Evolutionary conservation across 1,140 invertebrate genomes (phyloP).

Genomic region (Drosophila melanica): DNA sequence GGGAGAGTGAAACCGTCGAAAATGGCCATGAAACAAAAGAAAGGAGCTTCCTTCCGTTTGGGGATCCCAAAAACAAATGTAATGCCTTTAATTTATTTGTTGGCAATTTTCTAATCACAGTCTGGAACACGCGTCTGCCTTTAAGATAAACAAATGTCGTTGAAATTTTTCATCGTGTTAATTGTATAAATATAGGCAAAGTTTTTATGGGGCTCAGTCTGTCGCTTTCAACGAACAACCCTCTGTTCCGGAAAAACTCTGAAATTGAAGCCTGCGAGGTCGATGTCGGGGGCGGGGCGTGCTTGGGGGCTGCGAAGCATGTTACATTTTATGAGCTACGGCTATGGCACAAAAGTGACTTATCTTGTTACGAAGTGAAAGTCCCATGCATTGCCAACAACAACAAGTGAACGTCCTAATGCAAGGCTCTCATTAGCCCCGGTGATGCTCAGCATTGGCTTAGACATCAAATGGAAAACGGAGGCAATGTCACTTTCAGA

Average conservation of each 20-base stretch:
- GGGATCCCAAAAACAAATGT: constrained; percentile 23
- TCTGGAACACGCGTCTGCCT: constrained; percentile 53
- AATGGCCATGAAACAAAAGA: constrained; percentile 36
- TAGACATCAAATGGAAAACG: constrained; percentile 22
- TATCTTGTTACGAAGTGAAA: constrained; percentile 64
- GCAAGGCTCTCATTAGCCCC: constrained; percentile 23
- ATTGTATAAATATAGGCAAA: constrained; percentile 80
- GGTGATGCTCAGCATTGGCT: constrained; percentile 9
- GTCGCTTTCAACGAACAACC: constrained; percentile 64
- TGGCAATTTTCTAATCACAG: constrained; percentile 76
- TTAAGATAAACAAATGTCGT: constrained; percentile 72
- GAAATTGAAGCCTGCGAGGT: constrained; percentile 56
- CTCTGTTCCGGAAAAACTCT: constrained; percentile 56
- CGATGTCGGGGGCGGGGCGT: not conserved
- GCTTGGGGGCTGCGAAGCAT: constrained; percentile 26
- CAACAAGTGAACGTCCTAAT: constrained; percentile 23
- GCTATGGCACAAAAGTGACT: constrained; percentile 63
- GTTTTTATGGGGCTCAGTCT: constrained; percentile 71
- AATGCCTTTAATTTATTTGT: constrained; percentile 73
- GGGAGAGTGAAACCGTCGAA: not conserved
- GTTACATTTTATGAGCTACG: constrained; percentile 67
- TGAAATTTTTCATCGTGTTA: constrained; percentile 63
- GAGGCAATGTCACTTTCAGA: not conserved
- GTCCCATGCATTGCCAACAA: constrained; percentile 8
- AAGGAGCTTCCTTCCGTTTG: constrained; percentile 41